Conservation (phyloP, 2,888 invertebrate genomes). For the Oligia fasciuncula region DNA sequence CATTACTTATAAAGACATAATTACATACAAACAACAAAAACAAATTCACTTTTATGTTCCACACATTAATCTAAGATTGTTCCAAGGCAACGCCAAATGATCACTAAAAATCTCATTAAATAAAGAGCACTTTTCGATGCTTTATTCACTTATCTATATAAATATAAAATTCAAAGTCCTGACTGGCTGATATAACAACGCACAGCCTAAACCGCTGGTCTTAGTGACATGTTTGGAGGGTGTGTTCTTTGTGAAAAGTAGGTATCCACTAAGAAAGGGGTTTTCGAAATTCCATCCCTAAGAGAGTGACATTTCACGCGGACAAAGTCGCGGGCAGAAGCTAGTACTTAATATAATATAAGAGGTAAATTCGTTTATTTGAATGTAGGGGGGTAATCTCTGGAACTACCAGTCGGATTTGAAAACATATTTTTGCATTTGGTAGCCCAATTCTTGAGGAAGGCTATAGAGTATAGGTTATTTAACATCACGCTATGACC, state of each 20-base stretch:
- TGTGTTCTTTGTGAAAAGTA: too few relatives aligned
- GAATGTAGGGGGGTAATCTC: not conserved
- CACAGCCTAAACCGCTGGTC: too few relatives aligned
- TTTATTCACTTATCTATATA: conserved; percentile 49
- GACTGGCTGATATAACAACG: too few relatives aligned
- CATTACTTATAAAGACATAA: conserved; percentile 37
- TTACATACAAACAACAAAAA: conserved; percentile 35
- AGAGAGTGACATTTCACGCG: too few relatives aligned
- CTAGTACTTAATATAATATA: too few relatives aligned
- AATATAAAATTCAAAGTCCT: too few relatives aligned
- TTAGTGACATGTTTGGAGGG: too few relatives aligned
- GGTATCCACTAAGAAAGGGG: too few relatives aligned
- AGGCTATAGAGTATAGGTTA: not conserved
- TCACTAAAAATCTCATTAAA: conserved; percentile 59
- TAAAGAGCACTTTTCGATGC: conserved; percentile 66
- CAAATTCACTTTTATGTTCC: conserved; percentile 26
- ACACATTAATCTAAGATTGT: conserved; percentile 34
- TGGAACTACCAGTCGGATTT: not conserved
- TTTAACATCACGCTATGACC: not conserved
- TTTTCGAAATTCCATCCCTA: too few relatives aligned
- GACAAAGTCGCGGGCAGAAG: too few relatives aligned
- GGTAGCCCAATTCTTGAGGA: not conserved
- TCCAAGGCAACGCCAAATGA: conserved; percentile 56
- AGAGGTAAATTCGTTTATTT: too few relatives aligned
- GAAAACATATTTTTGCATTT: not conserved